Evolutionary conservation across 1,140 invertebrate genomes (phyloP).

Genomic region (Danaus plexippus): DNA sequence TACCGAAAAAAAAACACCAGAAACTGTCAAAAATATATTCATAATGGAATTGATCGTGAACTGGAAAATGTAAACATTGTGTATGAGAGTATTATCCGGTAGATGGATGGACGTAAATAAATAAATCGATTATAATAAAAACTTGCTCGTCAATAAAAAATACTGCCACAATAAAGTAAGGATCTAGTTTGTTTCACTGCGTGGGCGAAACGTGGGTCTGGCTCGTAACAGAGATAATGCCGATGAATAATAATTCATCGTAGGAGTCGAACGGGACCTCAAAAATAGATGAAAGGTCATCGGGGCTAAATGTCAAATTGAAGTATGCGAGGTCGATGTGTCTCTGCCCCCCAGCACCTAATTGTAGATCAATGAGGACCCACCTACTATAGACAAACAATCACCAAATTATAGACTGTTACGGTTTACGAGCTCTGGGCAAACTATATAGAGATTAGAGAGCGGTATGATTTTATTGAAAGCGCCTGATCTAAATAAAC

Average conservation of each 20-base stretch:
- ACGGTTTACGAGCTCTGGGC: conserved; percentile 12
- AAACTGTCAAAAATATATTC: too few relatives aligned
- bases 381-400: conserved; percentile 29
- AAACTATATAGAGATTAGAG: too few relatives aligned
- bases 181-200: conserved; percentile 47
- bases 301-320: conserved; percentile 56
- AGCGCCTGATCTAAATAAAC: too few relatives aligned
- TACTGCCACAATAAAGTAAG: conserved; percentile 38
- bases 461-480: too few relatives aligned
- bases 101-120: conserved; percentile 16
- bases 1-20: too few relatives aligned
- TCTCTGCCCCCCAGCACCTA: conserved; percentile 37
- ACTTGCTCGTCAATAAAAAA: conserved; percentile 35
- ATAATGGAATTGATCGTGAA: too few relatives aligned
- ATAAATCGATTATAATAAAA: conserved; percentile 32
- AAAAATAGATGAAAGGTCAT: conserved; percentile 51
- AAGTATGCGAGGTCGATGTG: conserved; percentile 44
- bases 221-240: conserved; percentile 39
- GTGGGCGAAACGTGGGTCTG: conserved; percentile 44
- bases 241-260: conserved; percentile 50
- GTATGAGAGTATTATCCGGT: too few relatives aligned
- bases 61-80: too few relatives aligned
- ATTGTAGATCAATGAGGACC: conserved; percentile 38
- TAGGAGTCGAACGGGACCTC: conserved; percentile 47
- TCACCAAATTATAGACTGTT: conserved; percentile 28